Base-by-base conservation (phyloP, 2,888 invertebrate genomes). In the Heliconius charithonia region DNA sequence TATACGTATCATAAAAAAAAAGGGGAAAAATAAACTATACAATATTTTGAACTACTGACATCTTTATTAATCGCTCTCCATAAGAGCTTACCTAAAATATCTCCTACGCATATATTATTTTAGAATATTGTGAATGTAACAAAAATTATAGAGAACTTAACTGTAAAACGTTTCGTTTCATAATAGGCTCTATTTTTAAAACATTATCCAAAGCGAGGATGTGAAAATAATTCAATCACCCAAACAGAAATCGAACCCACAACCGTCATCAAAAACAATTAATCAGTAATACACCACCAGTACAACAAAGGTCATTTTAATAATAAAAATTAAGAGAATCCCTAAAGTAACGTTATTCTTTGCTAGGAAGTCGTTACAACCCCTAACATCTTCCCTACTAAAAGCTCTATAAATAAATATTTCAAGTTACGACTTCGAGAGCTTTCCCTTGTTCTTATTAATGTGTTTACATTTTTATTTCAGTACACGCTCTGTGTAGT, bases 351-450 rank as follows among this genome's bases (percentile, higher is more conserved):
- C 29, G n/a, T 51, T 73, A 56, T 65, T 29, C 51, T 27, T 67
- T 67, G 27, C 41, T 45, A 22, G 37, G 62, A 63, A 63, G 65
- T 19, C 41, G 22, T 22, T 45, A 74, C 74, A 29, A 65, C 63
- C 65, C 25, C 10, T 65, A 74, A 74, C 65, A 74, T 74, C 45
- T 74, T 65, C 63, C 62, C 82, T 69, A 72, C 79, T 82, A 83
- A 82, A 81, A 81, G 82, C 82, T 80, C 83, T 82, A 83, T 81
- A 82, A 81, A 82, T 83, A 82, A 80, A 82, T 83, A 82, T 82
- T 82, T 81, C 81, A 81, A 82, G 79, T 81, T 77, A 78, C 77
- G 81, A 79, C 76, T 76, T 79, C 74, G 70, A 82, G 78, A 81
- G 83, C 81, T 76, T 82, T 83, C 79, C 74, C 82, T 78, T 82